These are phyloP conservation scores for Sebastes itinus DNA, from an alignment of 2,797 vertebrate genomes.

Conservation along the genomic window DNA sequence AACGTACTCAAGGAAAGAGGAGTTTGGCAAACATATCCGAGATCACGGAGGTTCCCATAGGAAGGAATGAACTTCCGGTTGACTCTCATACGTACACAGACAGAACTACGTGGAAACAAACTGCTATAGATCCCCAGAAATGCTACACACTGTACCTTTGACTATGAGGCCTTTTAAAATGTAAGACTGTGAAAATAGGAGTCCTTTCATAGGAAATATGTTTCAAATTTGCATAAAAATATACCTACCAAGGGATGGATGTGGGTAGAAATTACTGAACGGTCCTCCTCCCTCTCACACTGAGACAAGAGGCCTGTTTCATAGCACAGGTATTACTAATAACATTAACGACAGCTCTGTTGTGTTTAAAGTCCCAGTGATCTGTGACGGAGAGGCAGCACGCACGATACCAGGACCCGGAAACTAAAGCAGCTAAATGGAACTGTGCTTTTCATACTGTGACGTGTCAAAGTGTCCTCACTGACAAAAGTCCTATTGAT, in stretches of 20 bases:
- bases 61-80: too few relatives aligned
- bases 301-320: neutral
- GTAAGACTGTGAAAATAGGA: conserved; percentile 29
- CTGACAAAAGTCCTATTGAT: neutral
- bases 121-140: neutral
- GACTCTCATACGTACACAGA: too few relatives aligned
- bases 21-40: too few relatives aligned
- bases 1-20: too few relatives aligned
- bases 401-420: neutral
- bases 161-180: conserved; percentile 18
- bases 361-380: neutral
- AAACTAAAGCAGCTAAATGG: conserved; percentile 16
- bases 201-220: neutral
- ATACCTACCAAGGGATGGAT: neutral
- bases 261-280: neutral
- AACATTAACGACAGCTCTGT: neutral
- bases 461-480: neutral
- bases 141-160: neutral
- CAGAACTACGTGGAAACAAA: neutral
- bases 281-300: neutral
- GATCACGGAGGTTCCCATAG: too few relatives aligned
- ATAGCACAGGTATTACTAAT: neutral
- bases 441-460: neutral
- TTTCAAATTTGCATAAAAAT: neutral
- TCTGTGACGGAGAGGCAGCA: neutral